phyloP scores from a whole-genome alignment of 2,888 invertebrate genomes.

The Maniola hyperantus region DNA sequence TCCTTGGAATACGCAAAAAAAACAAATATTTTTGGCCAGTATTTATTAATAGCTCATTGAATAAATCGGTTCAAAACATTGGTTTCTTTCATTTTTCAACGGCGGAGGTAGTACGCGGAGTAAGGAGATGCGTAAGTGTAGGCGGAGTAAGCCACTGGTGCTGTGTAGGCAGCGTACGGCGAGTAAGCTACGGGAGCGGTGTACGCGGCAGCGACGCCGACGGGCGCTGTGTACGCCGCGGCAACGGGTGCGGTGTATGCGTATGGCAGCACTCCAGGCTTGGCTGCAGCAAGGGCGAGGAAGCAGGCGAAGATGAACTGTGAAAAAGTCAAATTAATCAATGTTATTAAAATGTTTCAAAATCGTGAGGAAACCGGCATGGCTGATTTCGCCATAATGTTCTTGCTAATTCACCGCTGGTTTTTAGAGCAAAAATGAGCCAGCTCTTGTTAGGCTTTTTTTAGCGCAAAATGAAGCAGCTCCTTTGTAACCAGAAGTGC shows the following conservation, averaged over 20 bases:
- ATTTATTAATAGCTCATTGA: not conserved
- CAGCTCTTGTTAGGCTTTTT: too few species aligned
- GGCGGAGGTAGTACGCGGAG: slow-evolving; percentile 46
- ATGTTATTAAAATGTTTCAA: not conserved
- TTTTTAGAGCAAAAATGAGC: too few species aligned
- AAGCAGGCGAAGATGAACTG: slow-evolving; percentile 76
- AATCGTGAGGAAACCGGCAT: too few species aligned
- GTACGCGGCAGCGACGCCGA: slow-evolving; percentile 47
- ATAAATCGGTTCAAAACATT: not conserved
- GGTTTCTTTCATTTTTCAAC: slow-evolving; percentile 34
- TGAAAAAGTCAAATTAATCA: slow-evolving; percentile 49
- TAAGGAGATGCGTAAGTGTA: slow-evolving; percentile 61
- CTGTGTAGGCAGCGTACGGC: slow-evolving; percentile 67
- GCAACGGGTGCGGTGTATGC: slow-evolving; percentile 52
- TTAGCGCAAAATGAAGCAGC: too few species aligned
- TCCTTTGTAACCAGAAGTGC: not conserved
- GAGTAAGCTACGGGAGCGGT: slow-evolving; percentile 45
- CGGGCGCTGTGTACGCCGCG: slow-evolving; percentile 57
- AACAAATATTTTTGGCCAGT: not conserved
- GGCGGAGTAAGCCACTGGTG: slow-evolving; percentile 55
- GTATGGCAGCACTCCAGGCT: slow-evolving; percentile 62
- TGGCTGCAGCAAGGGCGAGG: slow-evolving; percentile 74
- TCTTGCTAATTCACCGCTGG: too few species aligned
- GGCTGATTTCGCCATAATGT: too few species aligned
- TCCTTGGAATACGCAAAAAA: not conserved